Evolutionary conservation across 2,888 invertebrate genomes (phyloP), one percentile per base, ranked within the genome.

Genomic region (Mesorhabditis sp.): DNA sequence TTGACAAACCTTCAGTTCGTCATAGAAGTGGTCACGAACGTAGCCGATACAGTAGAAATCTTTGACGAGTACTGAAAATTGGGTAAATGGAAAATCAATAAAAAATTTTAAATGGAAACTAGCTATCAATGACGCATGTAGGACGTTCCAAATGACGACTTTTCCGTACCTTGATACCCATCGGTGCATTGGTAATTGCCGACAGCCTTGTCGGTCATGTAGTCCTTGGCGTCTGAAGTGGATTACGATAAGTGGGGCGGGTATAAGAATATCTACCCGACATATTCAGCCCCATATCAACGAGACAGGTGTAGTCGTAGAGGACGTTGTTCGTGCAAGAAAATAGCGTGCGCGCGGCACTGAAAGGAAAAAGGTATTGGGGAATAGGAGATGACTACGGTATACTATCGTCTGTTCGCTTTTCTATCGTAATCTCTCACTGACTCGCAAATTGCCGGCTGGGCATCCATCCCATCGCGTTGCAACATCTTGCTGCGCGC

Each of bases 181-280:
- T 10, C n/a, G 7, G 58, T 50, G 58, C 58, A 50, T 50, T 50
- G 58, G 58, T 50, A 50, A 10, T 50, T n/a, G 1, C 58, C 58
- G 58, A 50, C 58, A 50, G 58, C 58, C n/a, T n/a, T 10, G n/a
- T 50, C 58, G 58, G 58, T 50, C 58, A 50, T n/a, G n/a, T 50
- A 50, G 58, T 50, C 58, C n/a, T 50, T 10, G n/a, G 58, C 58
- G n/a, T 50, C 58, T 50, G 58, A 50, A 50, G n/a, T 28, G 28
- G 28, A 28, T 28, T 28, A 28, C 28, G 28, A 28, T 28, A 28
- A 28, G 28, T 28, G 28, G 28, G 28, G 28, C 28, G 28, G 28
- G 28, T 28, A 28, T 28, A 28, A 2, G 28, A 28, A 28, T 28
- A 28, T 28, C 28, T n/a, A 50, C 58, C 58, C n/a, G 58, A 50